Conservation (phyloP, 2,113 vertebrate species). For the Cygnus buccinator region DNA sequence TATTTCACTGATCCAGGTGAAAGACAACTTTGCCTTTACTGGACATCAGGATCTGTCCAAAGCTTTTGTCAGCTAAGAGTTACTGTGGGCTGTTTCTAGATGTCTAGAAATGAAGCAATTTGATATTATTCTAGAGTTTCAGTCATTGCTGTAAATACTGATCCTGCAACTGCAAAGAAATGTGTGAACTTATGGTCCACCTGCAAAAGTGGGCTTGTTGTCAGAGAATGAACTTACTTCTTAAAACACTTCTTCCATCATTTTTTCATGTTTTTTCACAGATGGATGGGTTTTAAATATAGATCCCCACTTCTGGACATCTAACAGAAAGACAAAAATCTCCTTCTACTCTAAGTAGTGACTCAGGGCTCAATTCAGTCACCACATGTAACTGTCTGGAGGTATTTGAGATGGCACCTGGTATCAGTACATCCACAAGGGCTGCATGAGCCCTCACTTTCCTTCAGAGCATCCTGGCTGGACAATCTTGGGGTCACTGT, state of each 20-base stretch:
- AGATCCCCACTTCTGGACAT: not conserved
- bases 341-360: not conserved
- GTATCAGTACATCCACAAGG: not conserved
- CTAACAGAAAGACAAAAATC: not conserved
- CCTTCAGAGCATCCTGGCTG: not conserved
- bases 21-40: not conserved
- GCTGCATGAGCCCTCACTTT: not conserved
- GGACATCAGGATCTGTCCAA: not conserved
- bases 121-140: not conserved
- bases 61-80: not conserved
- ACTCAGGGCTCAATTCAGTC: not conserved
- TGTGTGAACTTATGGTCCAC: not conserved
- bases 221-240: not conserved
- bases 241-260: not conserved
- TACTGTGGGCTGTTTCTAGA: not conserved
- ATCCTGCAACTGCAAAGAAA: not conserved
- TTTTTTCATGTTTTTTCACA: not conserved
- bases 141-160: not conserved
- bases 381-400: not conserved
- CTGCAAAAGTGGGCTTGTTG: not conserved
- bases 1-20: not conserved
- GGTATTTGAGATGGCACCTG: not conserved
- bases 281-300: not conserved
- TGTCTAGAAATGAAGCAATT: not conserved
- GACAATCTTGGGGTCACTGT: not conserved